Conservation (phyloP, 2,888 invertebrate genomes). For the Endotricha flammealis region DNA sequence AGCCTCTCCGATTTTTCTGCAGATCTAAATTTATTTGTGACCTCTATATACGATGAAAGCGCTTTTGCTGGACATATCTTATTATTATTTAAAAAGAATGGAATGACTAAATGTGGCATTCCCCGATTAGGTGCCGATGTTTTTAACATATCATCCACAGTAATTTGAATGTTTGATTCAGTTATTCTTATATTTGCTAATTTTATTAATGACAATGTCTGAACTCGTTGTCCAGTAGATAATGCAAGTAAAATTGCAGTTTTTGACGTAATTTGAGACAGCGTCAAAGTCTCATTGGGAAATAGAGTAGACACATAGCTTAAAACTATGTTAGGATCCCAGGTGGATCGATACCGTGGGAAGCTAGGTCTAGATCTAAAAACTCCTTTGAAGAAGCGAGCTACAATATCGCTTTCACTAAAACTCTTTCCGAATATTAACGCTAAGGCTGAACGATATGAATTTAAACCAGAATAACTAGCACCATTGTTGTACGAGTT, state of each 20-base stretch:
- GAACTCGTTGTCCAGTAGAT: conserved; percentile 3
- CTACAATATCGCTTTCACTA: neutral
- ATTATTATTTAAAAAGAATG: no score
- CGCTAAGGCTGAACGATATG: neutral
- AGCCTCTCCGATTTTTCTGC: no score
- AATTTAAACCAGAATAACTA: neutral
- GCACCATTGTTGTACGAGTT: neutral
- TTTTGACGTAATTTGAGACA: neutral
- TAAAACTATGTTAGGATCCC: conserved; percentile 4
- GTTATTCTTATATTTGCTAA: neutral
- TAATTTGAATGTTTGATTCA: neutral
- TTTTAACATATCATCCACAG: neutral
- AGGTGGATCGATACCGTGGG: neutral
- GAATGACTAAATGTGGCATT: no score
- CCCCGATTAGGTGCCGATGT: neutral
- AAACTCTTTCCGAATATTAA: neutral
- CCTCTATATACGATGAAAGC: no score
- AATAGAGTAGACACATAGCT: neutral
- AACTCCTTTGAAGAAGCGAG: conserved; percentile 2
- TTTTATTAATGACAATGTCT: conserved; percentile 2
- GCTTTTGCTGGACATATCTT: no score
- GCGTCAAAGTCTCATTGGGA: neutral
- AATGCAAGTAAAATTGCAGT: neutral
- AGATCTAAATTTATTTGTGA: no score
- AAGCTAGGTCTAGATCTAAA: neutral